These are phyloP conservation scores for Rhabdomys pumilio DNA, from an alignment of 2,797 vertebrate genomes.

Conservation along the genomic window DNA sequence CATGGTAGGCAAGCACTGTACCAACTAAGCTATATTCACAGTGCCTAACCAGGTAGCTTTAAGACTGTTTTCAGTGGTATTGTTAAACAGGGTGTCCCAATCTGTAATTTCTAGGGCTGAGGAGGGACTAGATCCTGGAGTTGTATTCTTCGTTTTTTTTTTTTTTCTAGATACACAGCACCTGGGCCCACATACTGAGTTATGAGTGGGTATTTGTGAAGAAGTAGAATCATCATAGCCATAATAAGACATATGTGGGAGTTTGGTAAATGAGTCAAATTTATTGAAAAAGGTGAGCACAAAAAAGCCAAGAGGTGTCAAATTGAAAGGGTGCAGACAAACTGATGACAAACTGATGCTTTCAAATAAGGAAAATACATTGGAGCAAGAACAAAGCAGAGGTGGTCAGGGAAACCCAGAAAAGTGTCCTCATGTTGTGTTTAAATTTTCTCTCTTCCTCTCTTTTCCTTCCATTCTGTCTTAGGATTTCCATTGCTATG, in stretches of 20 bases:
- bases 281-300: constrained; percentile 56
- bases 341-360: background rate
- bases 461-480: background rate
- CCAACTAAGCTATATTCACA: background rate
- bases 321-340: background rate
- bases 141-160: background rate
- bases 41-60: background rate
- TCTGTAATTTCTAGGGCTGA: constrained; percentile 32
- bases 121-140: background rate
- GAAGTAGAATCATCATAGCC: constrained; percentile 9
- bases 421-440: background rate
- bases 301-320: constrained; percentile 40
- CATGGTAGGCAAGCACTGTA: background rate
- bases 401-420: background rate
- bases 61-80: constrained; percentile 40
- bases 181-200: constrained; percentile 14
- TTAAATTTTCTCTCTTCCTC: background rate
- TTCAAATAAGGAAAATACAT: background rate
- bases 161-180: constrained; percentile 48
- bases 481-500: background rate
- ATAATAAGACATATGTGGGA: background rate
- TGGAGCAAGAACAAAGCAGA: background rate
- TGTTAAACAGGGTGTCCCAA: background rate
- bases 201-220: constrained; percentile 54
- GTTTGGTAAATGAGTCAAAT: constrained; percentile 55